phyloP scores from a whole-genome alignment of 2,797 vertebrate genomes.

The Macropus fuliginosus region DNA sequence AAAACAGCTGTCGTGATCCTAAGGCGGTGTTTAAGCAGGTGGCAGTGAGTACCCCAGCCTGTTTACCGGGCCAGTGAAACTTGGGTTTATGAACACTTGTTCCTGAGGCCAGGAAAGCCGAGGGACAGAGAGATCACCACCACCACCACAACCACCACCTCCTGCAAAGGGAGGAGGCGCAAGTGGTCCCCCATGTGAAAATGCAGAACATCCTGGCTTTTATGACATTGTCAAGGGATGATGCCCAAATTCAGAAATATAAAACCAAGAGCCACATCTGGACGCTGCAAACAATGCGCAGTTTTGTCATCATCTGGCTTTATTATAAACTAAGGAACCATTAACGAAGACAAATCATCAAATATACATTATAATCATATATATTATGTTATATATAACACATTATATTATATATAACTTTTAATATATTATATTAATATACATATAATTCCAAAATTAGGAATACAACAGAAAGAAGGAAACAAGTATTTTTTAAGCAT shows the following conservation, averaged over 20 bases:
- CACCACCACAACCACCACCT: neutral
- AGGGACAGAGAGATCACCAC: slow-evolving; percentile 2
- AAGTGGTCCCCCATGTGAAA: neutral
- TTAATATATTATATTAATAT: no score
- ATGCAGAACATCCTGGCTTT: neutral
- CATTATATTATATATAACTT: no score
- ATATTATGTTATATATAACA: no score
- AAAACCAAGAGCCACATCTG: neutral
- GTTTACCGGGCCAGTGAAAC: slow-evolving; percentile 3
- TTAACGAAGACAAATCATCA: neutral
- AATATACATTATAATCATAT: neutral
- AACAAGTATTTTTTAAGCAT: neutral
- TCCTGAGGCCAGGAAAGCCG: neutral
- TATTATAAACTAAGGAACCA: neutral
- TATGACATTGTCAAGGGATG: neutral
- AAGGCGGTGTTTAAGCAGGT: slow-evolving; percentile 18
- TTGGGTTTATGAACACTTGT: neutral
- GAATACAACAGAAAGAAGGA: neutral
- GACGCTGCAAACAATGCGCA: neutral
- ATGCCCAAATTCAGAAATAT: neutral
- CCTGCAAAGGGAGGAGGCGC: neutral
- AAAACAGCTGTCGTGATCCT: slow-evolving; percentile 31
- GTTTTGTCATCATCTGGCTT: neutral
- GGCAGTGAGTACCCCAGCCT: neutral
- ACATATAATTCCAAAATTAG: neutral